Evolutionary conservation across 2,113 vertebrate species (phyloP).

Genomic region (Taxidea taxus): DNA sequence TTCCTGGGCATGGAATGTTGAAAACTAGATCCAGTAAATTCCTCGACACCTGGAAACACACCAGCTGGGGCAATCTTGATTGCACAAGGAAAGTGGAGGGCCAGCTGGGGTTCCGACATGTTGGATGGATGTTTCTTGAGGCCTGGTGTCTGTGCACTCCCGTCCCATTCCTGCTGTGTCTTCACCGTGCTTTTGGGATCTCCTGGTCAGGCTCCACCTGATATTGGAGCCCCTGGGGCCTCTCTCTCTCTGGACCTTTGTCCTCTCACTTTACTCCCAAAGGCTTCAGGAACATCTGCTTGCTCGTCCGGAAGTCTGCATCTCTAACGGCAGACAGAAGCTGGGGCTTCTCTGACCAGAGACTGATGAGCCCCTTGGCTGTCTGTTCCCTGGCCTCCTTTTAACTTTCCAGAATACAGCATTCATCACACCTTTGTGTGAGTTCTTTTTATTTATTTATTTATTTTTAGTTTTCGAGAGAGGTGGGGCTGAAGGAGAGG

Average conservation of each 20-base stretch:
- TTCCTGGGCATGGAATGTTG: background rate
- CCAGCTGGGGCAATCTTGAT: background rate
- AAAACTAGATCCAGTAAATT: background rate
- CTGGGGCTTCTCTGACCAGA: background rate
- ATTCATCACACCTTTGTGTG: background rate
- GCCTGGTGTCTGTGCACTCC: background rate
- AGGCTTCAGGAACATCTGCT: background rate
- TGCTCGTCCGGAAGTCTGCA: background rate
- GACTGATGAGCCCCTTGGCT: background rate
- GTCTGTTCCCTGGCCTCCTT: background rate
- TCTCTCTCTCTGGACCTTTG: background rate
- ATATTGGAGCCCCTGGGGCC: background rate
- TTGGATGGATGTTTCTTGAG: background rate
- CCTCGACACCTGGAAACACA: background rate
- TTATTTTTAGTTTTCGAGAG: background rate
- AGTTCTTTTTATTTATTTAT: background rate
- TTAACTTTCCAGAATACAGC: background rate
- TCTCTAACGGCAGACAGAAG: background rate
- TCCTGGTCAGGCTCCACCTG: background rate
- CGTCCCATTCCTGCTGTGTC: background rate
- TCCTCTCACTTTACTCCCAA: background rate
- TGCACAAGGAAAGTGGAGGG: background rate
- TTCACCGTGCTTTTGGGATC: background rate
- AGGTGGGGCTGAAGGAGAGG: background rate
- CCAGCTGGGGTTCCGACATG: background rate